These are phyloP conservation scores for Arizona elegans DNA, from an alignment of 2,113 vertebrate genomes.

Conservation along the genomic window DNA sequence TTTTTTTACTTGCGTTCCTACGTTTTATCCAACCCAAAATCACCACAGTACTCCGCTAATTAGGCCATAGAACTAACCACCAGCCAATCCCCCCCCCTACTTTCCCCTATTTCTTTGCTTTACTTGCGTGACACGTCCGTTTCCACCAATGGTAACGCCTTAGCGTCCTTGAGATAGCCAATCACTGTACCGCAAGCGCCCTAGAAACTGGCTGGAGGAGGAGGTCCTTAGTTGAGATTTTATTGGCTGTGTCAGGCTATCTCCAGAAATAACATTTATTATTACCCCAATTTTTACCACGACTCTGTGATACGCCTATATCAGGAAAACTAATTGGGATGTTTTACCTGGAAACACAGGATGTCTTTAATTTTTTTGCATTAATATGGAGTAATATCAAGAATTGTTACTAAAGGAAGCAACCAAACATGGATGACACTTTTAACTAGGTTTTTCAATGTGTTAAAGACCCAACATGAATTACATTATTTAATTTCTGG, in stretches of 20 bases:
- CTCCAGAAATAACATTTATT: background rate
- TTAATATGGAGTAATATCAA: too few species aligned
- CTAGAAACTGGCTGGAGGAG: background rate
- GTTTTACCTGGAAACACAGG: conserved; percentile 24
- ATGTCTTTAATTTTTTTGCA: background rate
- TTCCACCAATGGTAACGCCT: background rate
- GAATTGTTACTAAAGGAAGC: too few species aligned
- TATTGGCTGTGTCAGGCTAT: background rate
- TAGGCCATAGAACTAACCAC: fast-evolving
- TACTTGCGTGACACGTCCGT: background rate
- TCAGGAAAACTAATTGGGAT: conserved; percentile 11
- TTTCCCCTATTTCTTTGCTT: background rate
- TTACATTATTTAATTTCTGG: too few species aligned
- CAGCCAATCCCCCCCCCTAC: fast-evolving
- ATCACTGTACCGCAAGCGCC: background rate
- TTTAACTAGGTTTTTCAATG: too few species aligned
- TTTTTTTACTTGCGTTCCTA: too few species aligned
- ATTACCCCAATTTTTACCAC: background rate
- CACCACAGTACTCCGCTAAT: fast-evolving
- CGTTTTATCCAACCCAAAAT: background rate
- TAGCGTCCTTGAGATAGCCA: background rate
- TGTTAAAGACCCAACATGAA: too few species aligned
- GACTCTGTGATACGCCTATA: background rate
- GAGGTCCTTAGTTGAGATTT: background rate
- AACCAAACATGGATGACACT: too few species aligned